Base-by-base conservation (phyloP, 1,140 invertebrate species). In the Drosophila neocordata region DNA sequence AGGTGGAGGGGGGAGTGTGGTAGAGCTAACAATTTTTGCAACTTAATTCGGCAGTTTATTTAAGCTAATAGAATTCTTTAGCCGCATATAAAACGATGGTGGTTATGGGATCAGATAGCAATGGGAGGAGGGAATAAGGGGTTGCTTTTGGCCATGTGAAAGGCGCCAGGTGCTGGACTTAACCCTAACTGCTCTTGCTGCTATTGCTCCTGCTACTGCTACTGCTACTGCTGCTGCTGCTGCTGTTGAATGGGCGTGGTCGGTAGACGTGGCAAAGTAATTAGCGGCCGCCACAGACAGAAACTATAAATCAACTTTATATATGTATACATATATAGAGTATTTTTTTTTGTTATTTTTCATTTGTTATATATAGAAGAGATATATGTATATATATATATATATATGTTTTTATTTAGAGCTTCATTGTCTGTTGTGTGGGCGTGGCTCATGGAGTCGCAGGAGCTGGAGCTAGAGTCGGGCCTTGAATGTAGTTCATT, bases 231-330 rank as follows among this genome's bases (percentile, higher is more conserved):
- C 15, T 56, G 24, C 6, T 53, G 22, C 24, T 31, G 8, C 27
- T 56, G 51, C n/a, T 31, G 18, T 34, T 73, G 52, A 55, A 56
- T 51, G 67, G 81, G 81, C 82, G 82, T 85, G 69, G 82, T 65
- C 53, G 65, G 61, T 58, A 73, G 83, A 82, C 82, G 82, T 88
- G 83, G 79, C 83, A 87, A 87, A 87, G 82, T 87, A 87, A 87
- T 87, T 87, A 87, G 79, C 82, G 79, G 83, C 66, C 79, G 76
- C 80, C 77, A 85, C 60, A 73, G 83, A 87, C 82, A 87, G 82
- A 78, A 87, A 87, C 83, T 87, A 87, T 87, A 87, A 87, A 87
- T 87, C 83, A 87, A 88, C 84, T 77, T 77, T 77, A 48, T 48
- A 48, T 48, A 48, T 8, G 15, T 15, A 44, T 15, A 44, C 15